Percentiles rank a stretch among this genome's conserved stretches.
phyloP scores from a whole-genome alignment of 2,888 invertebrate genomes.

The Lydus trimaculatus region DNA sequence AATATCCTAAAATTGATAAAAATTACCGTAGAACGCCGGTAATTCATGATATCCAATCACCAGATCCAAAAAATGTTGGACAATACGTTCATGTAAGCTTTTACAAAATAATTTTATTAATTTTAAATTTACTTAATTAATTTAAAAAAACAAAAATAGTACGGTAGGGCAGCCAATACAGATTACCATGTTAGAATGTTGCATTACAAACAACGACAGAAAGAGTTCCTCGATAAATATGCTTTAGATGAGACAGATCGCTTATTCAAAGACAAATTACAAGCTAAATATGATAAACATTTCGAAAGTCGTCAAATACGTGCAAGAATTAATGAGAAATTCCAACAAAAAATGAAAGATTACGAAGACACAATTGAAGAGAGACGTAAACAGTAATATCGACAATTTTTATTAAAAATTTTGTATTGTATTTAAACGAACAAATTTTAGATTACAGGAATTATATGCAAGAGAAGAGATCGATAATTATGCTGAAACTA shows the following conservation, averaged over 20 bases:
- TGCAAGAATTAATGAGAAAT: constrained; percentile 46
- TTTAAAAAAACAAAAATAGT: constrained; percentile 37
- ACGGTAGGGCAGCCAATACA: constrained; percentile 48
- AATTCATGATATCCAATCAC: background rate
- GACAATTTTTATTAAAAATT: too few species aligned
- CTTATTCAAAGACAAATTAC: constrained; percentile 35
- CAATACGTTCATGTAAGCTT: background rate
- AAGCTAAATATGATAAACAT: constrained; percentile 47
- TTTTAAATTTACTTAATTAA: too few species aligned
- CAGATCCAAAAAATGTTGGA: background rate
- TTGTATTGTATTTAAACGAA: background rate
- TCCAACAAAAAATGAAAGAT: constrained; percentile 47
- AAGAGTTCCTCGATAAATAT: constrained; percentile 14
- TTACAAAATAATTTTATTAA: too few species aligned
- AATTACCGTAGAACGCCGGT: background rate
- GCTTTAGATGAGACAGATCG: constrained; percentile 24
- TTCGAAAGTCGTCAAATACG: constrained; percentile 43
- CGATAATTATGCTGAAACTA: constrained; percentile 63
- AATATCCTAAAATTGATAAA: background rate
- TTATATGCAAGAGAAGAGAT: constrained; percentile 64
- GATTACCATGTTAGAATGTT: constrained; percentile 44
- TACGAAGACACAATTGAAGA: constrained; percentile 50
- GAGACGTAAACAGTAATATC: constrained; percentile 58
- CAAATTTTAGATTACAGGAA: constrained; percentile 57
- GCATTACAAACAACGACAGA: constrained; percentile 46